Conservation (phyloP, 2,797 vertebrate genomes). For the Chaetophractus vellerosus region DNA sequence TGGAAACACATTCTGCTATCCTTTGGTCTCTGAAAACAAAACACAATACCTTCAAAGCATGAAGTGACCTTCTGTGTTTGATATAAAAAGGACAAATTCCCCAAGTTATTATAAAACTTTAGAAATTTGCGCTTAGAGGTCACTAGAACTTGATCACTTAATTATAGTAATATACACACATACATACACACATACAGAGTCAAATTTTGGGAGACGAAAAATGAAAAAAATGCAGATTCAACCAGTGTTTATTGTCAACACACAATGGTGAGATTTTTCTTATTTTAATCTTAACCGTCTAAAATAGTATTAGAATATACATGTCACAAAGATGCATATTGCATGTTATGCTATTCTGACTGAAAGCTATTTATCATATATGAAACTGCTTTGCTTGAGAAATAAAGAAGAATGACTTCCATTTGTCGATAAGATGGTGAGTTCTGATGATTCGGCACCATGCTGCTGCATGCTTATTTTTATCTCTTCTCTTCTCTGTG, state of each 20-base stretch:
- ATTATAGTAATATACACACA: background rate
- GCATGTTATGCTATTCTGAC: conserved; percentile 86
- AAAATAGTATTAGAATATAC: conserved; percentile 87
- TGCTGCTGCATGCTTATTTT: conserved; percentile 84
- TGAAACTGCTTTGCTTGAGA: conserved; percentile 87
- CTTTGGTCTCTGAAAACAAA: conserved; percentile 34
- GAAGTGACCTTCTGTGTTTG: background rate
- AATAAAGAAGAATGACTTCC: conserved; percentile 88
- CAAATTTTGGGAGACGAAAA: conserved; percentile 72
- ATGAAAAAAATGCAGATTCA: conserved; percentile 69
- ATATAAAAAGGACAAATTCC: background rate
- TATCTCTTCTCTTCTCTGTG: conserved; percentile 80
- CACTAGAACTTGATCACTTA: conserved; percentile 54
- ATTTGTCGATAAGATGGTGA: conserved; percentile 88
- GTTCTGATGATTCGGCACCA: conserved; percentile 86
- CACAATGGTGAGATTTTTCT: conserved; percentile 76
- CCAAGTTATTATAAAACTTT: conserved; percentile 36
- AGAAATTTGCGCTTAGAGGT: conserved; percentile 43
- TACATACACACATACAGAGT: background rate
- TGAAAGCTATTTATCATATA: conserved; percentile 89
- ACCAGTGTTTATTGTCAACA: conserved; percentile 73
- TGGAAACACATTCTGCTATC: background rate
- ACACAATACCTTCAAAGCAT: background rate
- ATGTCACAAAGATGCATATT: conserved; percentile 89
- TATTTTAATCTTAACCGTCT: conserved; percentile 82